Evolutionary conservation across 2,888 invertebrate species (phyloP).

Genomic region (Spicauda simplicius): DNA sequence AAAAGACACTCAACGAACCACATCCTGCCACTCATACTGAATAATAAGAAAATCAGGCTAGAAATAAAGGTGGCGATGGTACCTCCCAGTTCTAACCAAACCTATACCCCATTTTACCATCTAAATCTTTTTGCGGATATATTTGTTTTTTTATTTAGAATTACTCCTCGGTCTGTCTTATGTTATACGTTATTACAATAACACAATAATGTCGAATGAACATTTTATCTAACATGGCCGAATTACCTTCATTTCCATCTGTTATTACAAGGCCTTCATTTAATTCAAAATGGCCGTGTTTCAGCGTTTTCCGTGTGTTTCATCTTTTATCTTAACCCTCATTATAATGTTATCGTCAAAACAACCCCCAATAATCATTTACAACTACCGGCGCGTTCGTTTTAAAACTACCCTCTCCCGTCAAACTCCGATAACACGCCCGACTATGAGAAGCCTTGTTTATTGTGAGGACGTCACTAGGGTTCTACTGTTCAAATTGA

Average conservation of each 20-base stretch:
- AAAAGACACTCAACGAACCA: too few relatives aligned
- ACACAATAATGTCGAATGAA: not conserved
- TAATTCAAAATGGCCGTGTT: slow-evolving; percentile 14
- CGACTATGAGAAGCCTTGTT: slow-evolving; percentile 77
- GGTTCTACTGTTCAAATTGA: slow-evolving; percentile 53
- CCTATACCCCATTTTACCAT: too few relatives aligned
- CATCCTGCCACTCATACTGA: too few relatives aligned
- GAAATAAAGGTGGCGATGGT: too few relatives aligned
- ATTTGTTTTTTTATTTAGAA: too few relatives aligned
- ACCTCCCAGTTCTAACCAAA: too few relatives aligned
- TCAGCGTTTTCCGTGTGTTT: slow-evolving; percentile 12
- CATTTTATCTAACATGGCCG: not conserved
- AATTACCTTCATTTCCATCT: slow-evolving; percentile 12
- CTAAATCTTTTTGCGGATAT: too few relatives aligned
- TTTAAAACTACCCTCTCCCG: slow-evolving; percentile 73
- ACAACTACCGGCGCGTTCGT: slow-evolving; percentile 56
- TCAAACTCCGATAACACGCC: slow-evolving; percentile 72
- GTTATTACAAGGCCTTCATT: slow-evolving; percentile 23
- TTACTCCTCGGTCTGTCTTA: too few relatives aligned
- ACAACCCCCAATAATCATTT: slow-evolving; percentile 63
- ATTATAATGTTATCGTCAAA: slow-evolving; percentile 36
- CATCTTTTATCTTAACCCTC: slow-evolving; percentile 33
- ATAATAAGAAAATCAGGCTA: too few relatives aligned
- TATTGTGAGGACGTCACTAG: slow-evolving; percentile 71
- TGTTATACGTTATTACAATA: too few relatives aligned